Evolutionary conservation across 2,888 invertebrate genomes (phyloP), one percentile per base, ranked within the genome.

Genomic region (Lasius platythorax): DNA sequence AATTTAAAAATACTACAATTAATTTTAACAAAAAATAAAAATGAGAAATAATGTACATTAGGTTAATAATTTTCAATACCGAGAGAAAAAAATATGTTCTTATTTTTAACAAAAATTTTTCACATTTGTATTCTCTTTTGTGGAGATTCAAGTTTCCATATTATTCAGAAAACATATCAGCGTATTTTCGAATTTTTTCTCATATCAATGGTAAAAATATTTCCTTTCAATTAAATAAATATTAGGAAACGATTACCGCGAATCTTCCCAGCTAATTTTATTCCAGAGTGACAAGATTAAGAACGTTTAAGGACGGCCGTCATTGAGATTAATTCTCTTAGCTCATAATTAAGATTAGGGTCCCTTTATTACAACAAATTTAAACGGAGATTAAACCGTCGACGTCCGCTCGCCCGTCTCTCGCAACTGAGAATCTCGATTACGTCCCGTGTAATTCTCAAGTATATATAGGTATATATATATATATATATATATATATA

Each of bases 311-410:
- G 85, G 72, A 85, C 73, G 85, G 82, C 84, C 74, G 85, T 74
- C 85, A 72, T 85, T 85, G 70, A 73, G 72, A 85, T 85, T 85
- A 85, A 84, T 81, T 76, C 85, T 81, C 85, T 85, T 85, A 81
- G 85, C 85, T 75, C 81, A 68, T 81, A 85, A 85, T 85, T 79
- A 85, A 81, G 85, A 75, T 85, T 74, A 85, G 85, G 85, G 70
- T 68, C 84, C 67, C 84, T 68, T 76, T 68, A 75, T 84, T 75
- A 70, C 78, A 70, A 43, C 81, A 81, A 84, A 85, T 85, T 85
- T 82, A 85, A 85, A 82, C 58, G 85, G 68, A 75, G 73, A 75
- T 83, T 84, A 75, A 84, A 78, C 76, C 63, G 84, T 76, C 85
- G 81, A 33, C 72, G 72, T 30, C 56, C 40, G 68, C 61, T 74